A percentile compares a stretch with the other conserved stretches of the same genome.
Conservation (phyloP, 2,888 invertebrate species). For the Margaritifera margaritifera region DNA sequence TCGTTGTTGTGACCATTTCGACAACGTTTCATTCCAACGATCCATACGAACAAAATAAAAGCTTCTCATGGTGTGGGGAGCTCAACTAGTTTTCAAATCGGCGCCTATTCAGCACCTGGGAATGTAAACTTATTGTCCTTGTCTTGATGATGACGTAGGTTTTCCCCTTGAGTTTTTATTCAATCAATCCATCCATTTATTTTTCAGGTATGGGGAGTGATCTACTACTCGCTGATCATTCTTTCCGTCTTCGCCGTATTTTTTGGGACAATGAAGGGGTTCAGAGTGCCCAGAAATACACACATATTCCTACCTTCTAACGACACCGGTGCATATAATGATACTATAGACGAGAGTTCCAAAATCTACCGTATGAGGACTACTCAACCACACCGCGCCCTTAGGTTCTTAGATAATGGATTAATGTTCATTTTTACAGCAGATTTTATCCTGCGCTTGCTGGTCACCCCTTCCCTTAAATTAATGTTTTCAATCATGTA, state of each 20-base stretch:
- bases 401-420: conserved; percentile 35
- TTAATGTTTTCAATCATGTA: conserved; percentile 33
- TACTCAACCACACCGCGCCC: conserved; percentile 39
- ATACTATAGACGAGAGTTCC: conserved; percentile 15
- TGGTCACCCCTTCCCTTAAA: conserved; percentile 36
- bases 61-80: no score
- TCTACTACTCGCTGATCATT: conserved; percentile 50
- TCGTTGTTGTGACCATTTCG: no score
- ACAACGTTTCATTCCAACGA: no score
- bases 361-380: conserved; percentile 33
- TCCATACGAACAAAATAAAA: no score
- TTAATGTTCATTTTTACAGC: conserved; percentile 48
- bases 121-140: no score
- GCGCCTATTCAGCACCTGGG: no score
- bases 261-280: conserved; percentile 43
- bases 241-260: conserved; percentile 48
- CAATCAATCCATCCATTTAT: conserved; percentile 4
- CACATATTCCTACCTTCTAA: conserved; percentile 24
- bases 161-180: no score
- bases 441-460: conserved; percentile 44
- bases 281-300: conserved; percentile 37
- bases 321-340: conserved; percentile 11
- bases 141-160: no score
- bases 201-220: conserved; percentile 53
- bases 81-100: no score